phyloP scores from a whole-genome alignment of 2,113 vertebrate genomes.

The Gallinago undulata region DNA sequence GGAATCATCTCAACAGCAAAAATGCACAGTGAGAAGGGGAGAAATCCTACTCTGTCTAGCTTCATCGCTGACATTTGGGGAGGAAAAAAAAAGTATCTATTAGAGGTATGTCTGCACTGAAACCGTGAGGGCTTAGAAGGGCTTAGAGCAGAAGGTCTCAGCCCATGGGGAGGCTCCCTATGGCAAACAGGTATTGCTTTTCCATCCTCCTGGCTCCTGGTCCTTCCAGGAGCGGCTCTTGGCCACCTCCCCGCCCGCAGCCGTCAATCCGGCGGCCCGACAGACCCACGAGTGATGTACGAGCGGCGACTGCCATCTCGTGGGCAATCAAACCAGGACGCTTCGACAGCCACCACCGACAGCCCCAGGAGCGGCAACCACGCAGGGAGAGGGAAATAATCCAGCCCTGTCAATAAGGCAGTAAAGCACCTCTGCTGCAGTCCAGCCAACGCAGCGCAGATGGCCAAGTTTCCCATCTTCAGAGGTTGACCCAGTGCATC shows the following conservation, averaged over 20 bases:
- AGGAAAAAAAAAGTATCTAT: background rate
- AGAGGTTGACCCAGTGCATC: rapidly evolving
- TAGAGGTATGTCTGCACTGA: background rate
- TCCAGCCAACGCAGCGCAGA: rapidly evolving
- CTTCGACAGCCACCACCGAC: background rate
- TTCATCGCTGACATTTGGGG: background rate
- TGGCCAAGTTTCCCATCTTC: rapidly evolving
- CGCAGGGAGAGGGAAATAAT: rapidly evolving
- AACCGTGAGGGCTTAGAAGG: background rate
- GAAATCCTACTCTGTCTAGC: background rate
- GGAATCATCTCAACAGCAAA: background rate
- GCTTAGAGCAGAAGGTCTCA: background rate
- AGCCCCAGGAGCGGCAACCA: rapidly evolving
- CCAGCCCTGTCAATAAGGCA: rapidly evolving
- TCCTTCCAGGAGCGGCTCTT: rapidly evolving
- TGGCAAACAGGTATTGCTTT: background rate
- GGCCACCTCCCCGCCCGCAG: background rate
- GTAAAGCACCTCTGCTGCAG: background rate
- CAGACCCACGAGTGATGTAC: background rate
- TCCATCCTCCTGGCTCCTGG: background rate
- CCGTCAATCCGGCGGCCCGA: background rate
- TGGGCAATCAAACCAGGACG: background rate
- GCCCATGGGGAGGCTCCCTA: background rate
- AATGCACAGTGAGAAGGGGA: background rate
- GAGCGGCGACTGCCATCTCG: conserved; percentile 69